These are phyloP conservation scores for Poicephalus gulielmi DNA, from an alignment of 2,113 vertebrate genomes.

Conservation along the genomic window DNA sequence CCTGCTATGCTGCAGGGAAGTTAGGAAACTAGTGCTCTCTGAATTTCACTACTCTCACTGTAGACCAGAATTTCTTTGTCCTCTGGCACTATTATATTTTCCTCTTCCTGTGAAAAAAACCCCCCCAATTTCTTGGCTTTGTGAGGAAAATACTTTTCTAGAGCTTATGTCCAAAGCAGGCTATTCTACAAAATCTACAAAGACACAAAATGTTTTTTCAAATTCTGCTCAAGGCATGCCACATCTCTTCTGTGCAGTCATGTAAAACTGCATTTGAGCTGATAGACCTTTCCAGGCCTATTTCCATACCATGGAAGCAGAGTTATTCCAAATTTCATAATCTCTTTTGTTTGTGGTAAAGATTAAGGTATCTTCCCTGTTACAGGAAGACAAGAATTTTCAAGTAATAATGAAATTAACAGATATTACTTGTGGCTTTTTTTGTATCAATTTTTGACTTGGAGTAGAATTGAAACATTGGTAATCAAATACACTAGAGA, in stretches of 20 bases:
- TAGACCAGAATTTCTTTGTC: background rate
- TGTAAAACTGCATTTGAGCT: background rate
- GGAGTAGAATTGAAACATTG: background rate
- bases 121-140: background rate
- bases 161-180: background rate
- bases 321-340: background rate
- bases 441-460: background rate
- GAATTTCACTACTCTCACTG: background rate
- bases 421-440: background rate
- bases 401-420: background rate
- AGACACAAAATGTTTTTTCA: background rate
- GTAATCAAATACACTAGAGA: background rate
- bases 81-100: background rate
- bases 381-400: background rate
- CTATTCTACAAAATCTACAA: background rate
- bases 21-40: accelerated
- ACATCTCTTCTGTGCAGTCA: too few species aligned
- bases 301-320: background rate
- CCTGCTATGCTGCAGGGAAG: background rate
- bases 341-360: background rate
- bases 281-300: background rate
- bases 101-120: background rate
- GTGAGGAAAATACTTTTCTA: background rate
- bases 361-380: background rate
- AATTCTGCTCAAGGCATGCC: background rate